Evolutionary conservation across 1,140 invertebrate species (phyloP).

Genomic region (Bombus picipes): DNA sequence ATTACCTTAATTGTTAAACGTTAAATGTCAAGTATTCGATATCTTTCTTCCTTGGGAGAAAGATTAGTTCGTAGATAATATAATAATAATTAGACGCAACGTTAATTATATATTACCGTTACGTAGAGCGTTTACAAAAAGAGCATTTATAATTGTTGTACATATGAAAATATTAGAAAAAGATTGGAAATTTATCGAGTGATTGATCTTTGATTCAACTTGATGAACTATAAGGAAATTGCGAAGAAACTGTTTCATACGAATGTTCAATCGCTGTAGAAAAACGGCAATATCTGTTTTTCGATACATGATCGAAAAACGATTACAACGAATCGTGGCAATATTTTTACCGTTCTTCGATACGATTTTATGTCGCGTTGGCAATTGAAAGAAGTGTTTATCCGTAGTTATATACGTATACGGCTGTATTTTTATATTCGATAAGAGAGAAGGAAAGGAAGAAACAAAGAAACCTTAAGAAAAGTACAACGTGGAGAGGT

Average conservation of each 20-base stretch:
- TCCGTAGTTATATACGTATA: background rate
- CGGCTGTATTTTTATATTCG: background rate
- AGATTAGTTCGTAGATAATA: background rate
- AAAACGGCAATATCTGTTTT: background rate
- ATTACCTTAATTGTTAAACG: background rate
- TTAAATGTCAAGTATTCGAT: background rate
- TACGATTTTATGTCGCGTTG: background rate
- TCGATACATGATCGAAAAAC: too few relatives aligned
- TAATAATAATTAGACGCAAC: background rate
- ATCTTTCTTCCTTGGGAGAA: background rate
- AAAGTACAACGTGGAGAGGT: slow-evolving; percentile 33
- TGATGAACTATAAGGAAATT: background rate
- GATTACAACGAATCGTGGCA: background rate
- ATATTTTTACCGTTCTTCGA: slow-evolving; percentile 22
- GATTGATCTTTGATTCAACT: background rate
- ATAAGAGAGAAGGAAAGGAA: background rate
- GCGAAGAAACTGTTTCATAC: too few relatives aligned
- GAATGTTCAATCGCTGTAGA: background rate
- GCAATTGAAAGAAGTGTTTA: background rate
- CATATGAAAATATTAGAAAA: background rate
- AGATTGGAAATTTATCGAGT: background rate
- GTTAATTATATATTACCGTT: slow-evolving; percentile 7
- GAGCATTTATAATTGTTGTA: slow-evolving; percentile 16
- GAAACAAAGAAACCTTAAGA: background rate
- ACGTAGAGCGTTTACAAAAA: background rate